Base-by-base conservation (phyloP, 1,140 invertebrate genomes). In the Ectropis grisescens region DNA sequence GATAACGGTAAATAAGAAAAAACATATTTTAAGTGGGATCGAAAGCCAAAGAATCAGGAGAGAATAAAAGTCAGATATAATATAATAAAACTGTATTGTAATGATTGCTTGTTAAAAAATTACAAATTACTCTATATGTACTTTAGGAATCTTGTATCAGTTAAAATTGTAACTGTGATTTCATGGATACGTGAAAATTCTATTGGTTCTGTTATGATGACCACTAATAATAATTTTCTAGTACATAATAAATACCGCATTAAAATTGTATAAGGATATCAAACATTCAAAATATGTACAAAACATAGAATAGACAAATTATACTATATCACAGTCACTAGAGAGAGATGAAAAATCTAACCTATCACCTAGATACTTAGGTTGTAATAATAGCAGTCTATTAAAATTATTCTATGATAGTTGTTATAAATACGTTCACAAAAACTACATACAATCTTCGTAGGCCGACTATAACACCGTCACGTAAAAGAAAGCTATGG, bases 281-380 rank as follows among this genome's bases (percentile, higher is more conserved):
- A 78, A 78, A 78, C 45, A 68, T 67, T 55, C 29, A 57, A 76
- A 66, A 50, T 76, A 76, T 80, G 27, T 75, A 75, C 70, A 80
- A 78, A 78, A 75, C 53, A 47, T 66, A 56, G 54, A 62, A 61
- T 56, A 47, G 43, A 69, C 58, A 68, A 76, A 76, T 75, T 75
- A 80, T 78, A 71, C 68, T 75, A 78, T 80, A 80, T 80, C 75
- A 80, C 75, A 80, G 75, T 71, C 59, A 60, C 75, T 80, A 78
- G 70, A 76, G 51, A 78, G 58, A 76, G 60, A 60, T 62, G 52
- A 72, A 34, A n/a, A 60, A 68, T 43, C 58, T 62, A 69, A 50
- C n/a, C n/a, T n/a, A n/a, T 42, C 10, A 37, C 29, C 54, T 66
- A 70, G 41, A 40, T 58, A 61, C 40, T 45, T 55, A n/a, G n/a